Conservation (phyloP, 2,888 invertebrate genomes). For the Drosophila subsilvestris region DNA sequence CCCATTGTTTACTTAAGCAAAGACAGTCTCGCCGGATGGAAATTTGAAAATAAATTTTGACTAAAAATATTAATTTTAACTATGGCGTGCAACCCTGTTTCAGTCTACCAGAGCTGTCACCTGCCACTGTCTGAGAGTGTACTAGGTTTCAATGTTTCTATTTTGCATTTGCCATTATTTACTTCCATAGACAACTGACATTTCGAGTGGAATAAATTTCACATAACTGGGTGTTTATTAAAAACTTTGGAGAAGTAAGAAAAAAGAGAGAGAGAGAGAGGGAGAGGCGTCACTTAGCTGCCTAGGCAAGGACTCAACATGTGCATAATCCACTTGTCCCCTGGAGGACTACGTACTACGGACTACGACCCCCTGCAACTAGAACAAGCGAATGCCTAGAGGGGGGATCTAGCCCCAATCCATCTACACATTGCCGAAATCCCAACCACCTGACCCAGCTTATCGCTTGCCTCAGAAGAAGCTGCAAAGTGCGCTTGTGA, state of each 20-base stretch:
- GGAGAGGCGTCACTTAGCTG: constrained; percentile 30
- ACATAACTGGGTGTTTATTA: constrained; percentile 56
- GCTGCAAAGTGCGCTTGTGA: constrained; percentile 71
- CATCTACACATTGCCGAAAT: constrained; percentile 38
- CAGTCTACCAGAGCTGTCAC: too few species aligned
- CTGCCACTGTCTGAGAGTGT: background rate
- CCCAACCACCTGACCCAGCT: constrained; percentile 54
- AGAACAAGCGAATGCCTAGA: constrained; percentile 54
- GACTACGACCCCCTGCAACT: constrained; percentile 56
- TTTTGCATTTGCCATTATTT: constrained; percentile 12
- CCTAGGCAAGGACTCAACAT: constrained; percentile 59
- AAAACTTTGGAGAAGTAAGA: constrained; percentile 46
- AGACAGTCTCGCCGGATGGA: too few species aligned
- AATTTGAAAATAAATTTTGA: too few species aligned
- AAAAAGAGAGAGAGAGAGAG: background rate
- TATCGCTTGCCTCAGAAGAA: constrained; percentile 60
- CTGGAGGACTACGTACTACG: constrained; percentile 4
- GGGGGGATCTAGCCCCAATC: constrained; percentile 1
- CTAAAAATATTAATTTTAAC: too few species aligned
- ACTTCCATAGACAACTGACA: constrained; percentile 8
- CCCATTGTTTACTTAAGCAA: too few species aligned
- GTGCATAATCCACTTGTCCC: constrained; percentile 60
- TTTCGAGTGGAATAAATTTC: constrained; percentile 30
- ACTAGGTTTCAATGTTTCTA: constrained; percentile 20
- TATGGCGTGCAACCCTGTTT: too few species aligned